Evolutionary conservation across 2,113 vertebrate species (phyloP).

Genomic region (Bucco capensis): DNA sequence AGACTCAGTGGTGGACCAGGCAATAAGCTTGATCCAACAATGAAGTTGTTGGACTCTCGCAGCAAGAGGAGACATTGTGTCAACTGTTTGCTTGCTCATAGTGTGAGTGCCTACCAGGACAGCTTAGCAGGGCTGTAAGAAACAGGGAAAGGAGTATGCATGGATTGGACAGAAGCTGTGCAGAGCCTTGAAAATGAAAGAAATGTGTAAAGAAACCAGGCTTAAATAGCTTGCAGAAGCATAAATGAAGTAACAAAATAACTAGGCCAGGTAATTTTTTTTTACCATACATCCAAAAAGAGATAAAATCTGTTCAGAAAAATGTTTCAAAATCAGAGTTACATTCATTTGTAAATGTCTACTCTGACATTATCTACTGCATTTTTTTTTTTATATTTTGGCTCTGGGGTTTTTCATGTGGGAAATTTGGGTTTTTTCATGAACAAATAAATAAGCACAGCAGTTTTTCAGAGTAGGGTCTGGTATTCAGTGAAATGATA

Average conservation of each 20-base stretch:
- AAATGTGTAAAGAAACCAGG: background rate
- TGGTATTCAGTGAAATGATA: background rate
- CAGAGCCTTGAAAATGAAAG: background rate
- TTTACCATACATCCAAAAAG: background rate
- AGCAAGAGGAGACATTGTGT: constrained; percentile 48
- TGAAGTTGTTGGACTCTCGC: constrained; percentile 56
- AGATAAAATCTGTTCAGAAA: background rate
- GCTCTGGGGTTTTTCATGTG: background rate
- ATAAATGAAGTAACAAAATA: background rate
- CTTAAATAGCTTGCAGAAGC: background rate
- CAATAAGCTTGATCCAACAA: constrained; percentile 65
- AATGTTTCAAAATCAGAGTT: background rate
- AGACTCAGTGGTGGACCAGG: constrained; percentile 63
- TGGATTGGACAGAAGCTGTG: background rate
- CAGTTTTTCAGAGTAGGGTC: background rate
- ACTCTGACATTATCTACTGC: background rate
- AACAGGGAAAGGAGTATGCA: background rate
- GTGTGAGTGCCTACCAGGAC: background rate
- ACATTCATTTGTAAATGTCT: background rate
- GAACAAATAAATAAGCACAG: background rate
- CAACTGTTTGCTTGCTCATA: constrained; percentile 41
- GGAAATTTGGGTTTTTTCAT: background rate
- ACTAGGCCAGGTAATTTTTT: background rate
- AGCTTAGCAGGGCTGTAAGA: background rate
- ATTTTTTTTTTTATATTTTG: background rate